A percentile compares a stretch with the other conserved stretches of the same genome.
Conservation (phyloP, 2,797 vertebrate species). For the Gephyroberyx darwinii region DNA sequence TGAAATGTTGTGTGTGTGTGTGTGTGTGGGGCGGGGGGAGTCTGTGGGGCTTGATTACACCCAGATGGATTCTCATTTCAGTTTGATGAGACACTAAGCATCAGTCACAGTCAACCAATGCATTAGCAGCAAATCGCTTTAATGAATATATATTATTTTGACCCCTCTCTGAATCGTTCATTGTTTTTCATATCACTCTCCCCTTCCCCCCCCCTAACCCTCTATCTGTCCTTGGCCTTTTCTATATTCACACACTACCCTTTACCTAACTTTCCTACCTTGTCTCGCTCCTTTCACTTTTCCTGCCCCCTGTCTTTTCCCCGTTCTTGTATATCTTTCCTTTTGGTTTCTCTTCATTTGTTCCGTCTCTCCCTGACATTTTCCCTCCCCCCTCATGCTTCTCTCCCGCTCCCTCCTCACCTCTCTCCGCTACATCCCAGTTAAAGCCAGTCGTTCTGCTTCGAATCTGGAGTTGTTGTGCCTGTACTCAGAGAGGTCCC, state of each 20-base stretch:
- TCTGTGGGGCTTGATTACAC: conserved; percentile 79
- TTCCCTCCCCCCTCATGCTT: not conserved
- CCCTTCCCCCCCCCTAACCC: conserved; percentile 65
- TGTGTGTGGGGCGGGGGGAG: conserved; percentile 22
- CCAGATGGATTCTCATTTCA: conserved; percentile 82
- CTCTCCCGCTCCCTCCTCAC: not conserved
- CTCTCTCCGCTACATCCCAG: conserved; percentile 58
- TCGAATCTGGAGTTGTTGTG: conserved; percentile 69
- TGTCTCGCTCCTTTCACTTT: conserved; percentile 13
- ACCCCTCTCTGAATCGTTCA: conserved; percentile 73
- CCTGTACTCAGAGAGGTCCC: conserved; percentile 62
- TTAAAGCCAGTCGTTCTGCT: not conserved
- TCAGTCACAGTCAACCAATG: conserved; percentile 80
- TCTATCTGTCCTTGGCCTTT: conserved; percentile 74
- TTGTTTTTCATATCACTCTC: conserved; percentile 69
- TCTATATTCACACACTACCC: conserved; percentile 71
- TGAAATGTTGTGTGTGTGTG: conserved; percentile 60
- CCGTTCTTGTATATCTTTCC: conserved; percentile 3
- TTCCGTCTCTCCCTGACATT: conserved; percentile 32
- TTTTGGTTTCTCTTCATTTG: conserved; percentile 28
- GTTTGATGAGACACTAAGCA: conserved; percentile 80
- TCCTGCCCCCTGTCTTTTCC: conserved; percentile 28
- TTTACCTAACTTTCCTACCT: conserved; percentile 62
- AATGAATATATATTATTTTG: conserved; percentile 85
- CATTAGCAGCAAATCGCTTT: conserved; percentile 76